Percentiles rank a stretch among this genome's conserved stretches.
phyloP scores from a whole-genome alignment of 2,888 invertebrate species.

The Ophion ellenae region DNA sequence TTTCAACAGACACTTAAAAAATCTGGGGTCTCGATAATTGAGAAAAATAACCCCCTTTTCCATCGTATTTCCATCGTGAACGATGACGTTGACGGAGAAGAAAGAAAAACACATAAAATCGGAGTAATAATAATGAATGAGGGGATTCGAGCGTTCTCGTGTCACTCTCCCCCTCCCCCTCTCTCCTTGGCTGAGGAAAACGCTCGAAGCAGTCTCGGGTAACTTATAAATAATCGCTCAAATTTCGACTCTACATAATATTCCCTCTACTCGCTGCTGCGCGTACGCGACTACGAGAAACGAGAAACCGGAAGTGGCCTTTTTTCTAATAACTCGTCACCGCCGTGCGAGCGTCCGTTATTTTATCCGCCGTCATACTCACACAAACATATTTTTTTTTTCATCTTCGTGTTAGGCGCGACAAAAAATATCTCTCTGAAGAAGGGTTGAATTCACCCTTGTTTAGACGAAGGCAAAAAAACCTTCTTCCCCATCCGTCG shows the following conservation, averaged over 20 bases:
- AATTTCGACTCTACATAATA: constrained; percentile 64
- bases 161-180: neutral
- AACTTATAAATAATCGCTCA: constrained; percentile 67
- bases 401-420: neutral
- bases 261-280: neutral
- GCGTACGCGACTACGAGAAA: constrained; percentile 47
- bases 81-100: neutral
- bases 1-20: neutral
- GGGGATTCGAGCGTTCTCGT: constrained; percentile 40
- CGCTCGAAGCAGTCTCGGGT: constrained; percentile 58
- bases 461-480: constrained; percentile 7
- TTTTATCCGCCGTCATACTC: constrained; percentile 22
- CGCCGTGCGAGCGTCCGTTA: constrained; percentile 47
- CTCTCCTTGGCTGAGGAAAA: constrained; percentile 15
- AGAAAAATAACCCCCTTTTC: constrained; percentile 3
- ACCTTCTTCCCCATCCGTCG: constrained; percentile 18
- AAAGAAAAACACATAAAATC: constrained; percentile 29
- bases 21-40: constrained; percentile 5
- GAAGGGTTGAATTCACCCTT: constrained; percentile 43
- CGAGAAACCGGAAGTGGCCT: constrained; percentile 63
- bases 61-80: neutral
- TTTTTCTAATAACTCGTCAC: constrained; percentile 42
- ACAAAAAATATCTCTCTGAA: constrained; percentile 22
- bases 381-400: neutral
- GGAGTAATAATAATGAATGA: constrained; percentile 39